phyloP scores from a whole-genome alignment of 2,888 invertebrate genomes.

The Cheilosia vernalis region DNA sequence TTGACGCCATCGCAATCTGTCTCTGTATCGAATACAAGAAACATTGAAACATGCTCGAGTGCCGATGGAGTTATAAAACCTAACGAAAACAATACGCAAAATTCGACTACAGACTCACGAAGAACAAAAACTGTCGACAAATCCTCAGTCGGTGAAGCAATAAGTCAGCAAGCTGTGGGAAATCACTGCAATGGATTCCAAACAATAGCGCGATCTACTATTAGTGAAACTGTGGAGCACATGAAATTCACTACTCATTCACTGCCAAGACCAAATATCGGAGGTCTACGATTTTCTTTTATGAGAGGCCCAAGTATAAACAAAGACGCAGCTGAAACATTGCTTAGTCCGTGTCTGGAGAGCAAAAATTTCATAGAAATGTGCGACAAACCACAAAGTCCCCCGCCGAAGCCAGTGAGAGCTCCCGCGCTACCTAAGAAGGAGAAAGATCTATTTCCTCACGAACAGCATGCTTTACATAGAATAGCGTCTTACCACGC shows the following conservation, averaged over 20 bases:
- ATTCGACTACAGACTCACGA: conserved; percentile 35
- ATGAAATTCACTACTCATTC: conserved; percentile 86
- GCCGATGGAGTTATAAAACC: conserved; percentile 88
- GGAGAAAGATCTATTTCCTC: conserved; percentile 80
- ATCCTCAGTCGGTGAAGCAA: conserved; percentile 59
- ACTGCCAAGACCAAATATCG: conserved; percentile 84
- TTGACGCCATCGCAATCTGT: conserved; percentile 87
- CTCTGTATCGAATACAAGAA: conserved; percentile 78
- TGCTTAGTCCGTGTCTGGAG: conserved; percentile 85
- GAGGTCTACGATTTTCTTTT: conserved; percentile 84
- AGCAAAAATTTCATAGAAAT: conserved; percentile 85
- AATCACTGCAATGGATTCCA: conserved; percentile 80
- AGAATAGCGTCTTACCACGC: conserved; percentile 88
- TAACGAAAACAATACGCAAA: conserved; percentile 44
- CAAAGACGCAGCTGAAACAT: conserved; percentile 86
- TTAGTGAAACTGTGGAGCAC: conserved; percentile 78
- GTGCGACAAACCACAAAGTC: conserved; percentile 83
- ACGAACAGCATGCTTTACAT: conserved; percentile 83
- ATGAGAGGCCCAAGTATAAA: conserved; percentile 85
- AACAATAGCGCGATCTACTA: conserved; percentile 81
- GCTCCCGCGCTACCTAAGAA: conserved; percentile 84
- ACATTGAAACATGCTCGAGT: conserved; percentile 87
- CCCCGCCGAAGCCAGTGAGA: conserved; percentile 88
- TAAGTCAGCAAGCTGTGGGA: conserved; percentile 60
- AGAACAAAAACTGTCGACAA: conserved; percentile 75